Conservation (phyloP, 23 tunicate species). For the Phallusia fumigata region DNA sequence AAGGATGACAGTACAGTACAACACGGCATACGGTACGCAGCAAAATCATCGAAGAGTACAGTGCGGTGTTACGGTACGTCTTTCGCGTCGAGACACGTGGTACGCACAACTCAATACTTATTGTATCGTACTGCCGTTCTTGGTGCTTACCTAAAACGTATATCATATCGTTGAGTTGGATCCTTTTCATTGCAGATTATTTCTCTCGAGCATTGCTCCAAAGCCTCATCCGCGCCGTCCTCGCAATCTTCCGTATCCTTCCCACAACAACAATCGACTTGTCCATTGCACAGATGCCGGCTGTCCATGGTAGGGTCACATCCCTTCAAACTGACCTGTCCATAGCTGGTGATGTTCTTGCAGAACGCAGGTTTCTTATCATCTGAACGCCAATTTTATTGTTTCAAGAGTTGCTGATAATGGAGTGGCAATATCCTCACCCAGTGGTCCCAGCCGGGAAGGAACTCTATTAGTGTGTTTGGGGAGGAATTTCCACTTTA, state of each 20-base stretch:
- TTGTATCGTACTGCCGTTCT: no score
- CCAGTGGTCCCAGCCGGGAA: no score
- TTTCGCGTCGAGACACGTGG: no score
- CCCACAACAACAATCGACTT: slow-evolving; percentile 21
- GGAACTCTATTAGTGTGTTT: no score
- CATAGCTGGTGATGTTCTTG: background rate
- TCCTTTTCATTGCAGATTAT: background rate
- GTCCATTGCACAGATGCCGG: slow-evolving; percentile 21
- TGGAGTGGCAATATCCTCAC: no score
- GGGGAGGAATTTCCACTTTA: no score
- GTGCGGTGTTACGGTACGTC: no score
- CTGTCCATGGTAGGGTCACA: background rate
- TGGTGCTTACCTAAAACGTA: no score
- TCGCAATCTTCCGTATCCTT: slow-evolving; percentile 17
- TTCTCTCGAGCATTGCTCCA: background rate
- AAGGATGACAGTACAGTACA: no score
- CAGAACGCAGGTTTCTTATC: background rate
- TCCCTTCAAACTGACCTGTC: background rate
- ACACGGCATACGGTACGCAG: no score
- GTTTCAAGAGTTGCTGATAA: background rate
- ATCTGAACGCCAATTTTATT: background rate
- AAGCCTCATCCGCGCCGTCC: slow-evolving; percentile 21
- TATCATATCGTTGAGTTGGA: background rate
- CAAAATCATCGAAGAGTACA: no score
- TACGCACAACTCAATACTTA: no score